Evolutionary conservation across 2,113 vertebrate genomes (phyloP).

Genomic region (Athene cunicularia): DNA sequence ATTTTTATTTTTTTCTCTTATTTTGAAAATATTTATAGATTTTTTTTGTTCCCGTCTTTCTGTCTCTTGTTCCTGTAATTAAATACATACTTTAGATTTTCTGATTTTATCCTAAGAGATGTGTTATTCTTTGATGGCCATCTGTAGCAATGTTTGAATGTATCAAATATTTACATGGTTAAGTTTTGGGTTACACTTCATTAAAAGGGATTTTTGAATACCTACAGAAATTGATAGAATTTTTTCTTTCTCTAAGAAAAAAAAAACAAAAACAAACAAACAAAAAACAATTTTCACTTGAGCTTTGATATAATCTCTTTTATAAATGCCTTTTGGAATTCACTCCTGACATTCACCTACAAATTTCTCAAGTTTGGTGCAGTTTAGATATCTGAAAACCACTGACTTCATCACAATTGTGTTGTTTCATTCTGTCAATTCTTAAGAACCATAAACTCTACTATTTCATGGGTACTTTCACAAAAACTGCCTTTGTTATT

Average conservation of each 20-base stretch:
- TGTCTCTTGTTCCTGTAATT: neutral
- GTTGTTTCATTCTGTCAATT: neutral
- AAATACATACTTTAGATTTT: neutral
- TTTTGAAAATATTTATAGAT: neutral
- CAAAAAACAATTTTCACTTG: neutral
- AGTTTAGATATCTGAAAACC: neutral
- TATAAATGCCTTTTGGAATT: neutral
- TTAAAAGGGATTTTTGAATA: neutral
- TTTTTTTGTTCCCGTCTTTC: neutral
- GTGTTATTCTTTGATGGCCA: neutral
- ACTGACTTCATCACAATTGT: neutral
- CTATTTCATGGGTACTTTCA: neutral
- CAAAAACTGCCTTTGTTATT: neutral
- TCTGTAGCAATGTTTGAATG: neutral
- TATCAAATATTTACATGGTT: neutral
- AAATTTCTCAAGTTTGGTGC: neutral
- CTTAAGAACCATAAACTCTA: neutral
- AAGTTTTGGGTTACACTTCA: neutral
- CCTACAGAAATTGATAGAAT: neutral
- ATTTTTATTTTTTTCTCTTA: neutral
- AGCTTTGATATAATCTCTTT: neutral
- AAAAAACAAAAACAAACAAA: no score
- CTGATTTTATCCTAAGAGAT: neutral
- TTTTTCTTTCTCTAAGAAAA: neutral
- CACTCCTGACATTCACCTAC: neutral